Base-by-base conservation (phyloP, 2,797 vertebrate genomes). In the Micropoecilia bifurca region DNA sequence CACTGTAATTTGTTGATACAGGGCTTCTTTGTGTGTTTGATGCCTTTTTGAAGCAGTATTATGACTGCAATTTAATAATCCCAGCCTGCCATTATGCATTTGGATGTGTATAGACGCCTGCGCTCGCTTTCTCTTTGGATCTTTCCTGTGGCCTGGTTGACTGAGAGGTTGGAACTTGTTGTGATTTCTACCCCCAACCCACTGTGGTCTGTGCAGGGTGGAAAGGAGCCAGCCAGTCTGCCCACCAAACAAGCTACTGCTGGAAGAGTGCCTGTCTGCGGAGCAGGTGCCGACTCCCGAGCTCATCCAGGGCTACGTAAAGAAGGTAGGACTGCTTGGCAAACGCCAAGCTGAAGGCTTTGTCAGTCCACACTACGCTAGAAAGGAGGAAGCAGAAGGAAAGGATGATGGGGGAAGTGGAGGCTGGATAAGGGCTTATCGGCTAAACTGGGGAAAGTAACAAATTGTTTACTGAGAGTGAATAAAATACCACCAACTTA, bases 251-350 rank as follows among this genome's bases (percentile, higher is more conserved):
- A 86, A 95, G 79, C 96, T 99, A 79, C 97, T 98, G 89, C 91
- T 99, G 91, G 97, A 99, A 85, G 95, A 97, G 79, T 98, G 96
- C 87, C 96, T 97, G 85, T 96, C 96, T 80, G 94, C 96, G 0
- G 96, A 97, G 78, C 96, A 97, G 76, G 94, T 96, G 91, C 95
- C 96, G 83, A 97, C 96, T 86, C 91, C 97, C 3, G 98, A 97
- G 90, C 96, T 98, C 91, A 96, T 99, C 93, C 96, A 97, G 79
- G 98, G 98, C 89, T 97, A 99, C 87, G 93, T 99, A 86, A 98
- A 99, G 87, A 98, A 98, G 96, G 98, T 99, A 93, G 95, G 97
- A 39, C 72, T 6, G 61, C 90, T 78, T 75, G 33, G 63, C 53
- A 71, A 76, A 85, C 43, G 80, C 79, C 79, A 80, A 8, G 48